Base-by-base conservation (phyloP, 2,888 invertebrate genomes). In the Andrena dorsata region DNA sequence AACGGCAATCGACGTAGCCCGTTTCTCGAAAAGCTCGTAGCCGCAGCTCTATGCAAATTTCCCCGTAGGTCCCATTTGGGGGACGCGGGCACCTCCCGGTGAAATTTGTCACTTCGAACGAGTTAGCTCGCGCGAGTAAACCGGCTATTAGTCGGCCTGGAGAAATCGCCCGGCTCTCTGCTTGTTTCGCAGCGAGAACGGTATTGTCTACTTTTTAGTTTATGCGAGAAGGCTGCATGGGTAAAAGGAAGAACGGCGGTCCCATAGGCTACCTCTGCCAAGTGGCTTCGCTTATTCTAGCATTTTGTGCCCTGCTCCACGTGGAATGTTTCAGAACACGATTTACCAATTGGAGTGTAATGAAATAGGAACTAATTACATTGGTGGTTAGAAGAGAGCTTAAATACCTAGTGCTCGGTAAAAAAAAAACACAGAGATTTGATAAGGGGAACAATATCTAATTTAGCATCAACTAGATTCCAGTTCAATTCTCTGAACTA, bases 11-110 rank as follows among this genome's bases (percentile, higher is more conserved):
- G 80, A 74, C 73, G 69, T 69, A 61, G 72, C 80, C 68, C 80
- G 49, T 70, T 81, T 77, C 70, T 73, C 75, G 68, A 81, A 75
- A 80, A 83, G 61, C 78, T 73, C 63, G 60, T 68, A 65, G 69
- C 64, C 72, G 65, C 80, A 87, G 90, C 90, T 90, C 85, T 86
- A 90, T 90, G 90, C 90, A 86, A 90, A 90, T 90, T 69, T 58
- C 49, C 64, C 53, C 26, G 41, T 49, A 28, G 41, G 80, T 61
- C 65, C 82, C 76, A 74, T 80, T 56, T 64, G 80, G 77, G 63
- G 74, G 69, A 58, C 60, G 66, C n/a, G 41, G 51, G 23, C 23
- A 61, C 76, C 82, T 76, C 82, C 49, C 61, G 56, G 76, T 78
- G 82, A 90, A 90, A 90, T 90, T 90, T 85, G 89, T 88, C 88